These are phyloP conservation scores for Botia almorhae DNA, from an alignment of 2,797 vertebrate genomes.

Conservation along the genomic window DNA sequence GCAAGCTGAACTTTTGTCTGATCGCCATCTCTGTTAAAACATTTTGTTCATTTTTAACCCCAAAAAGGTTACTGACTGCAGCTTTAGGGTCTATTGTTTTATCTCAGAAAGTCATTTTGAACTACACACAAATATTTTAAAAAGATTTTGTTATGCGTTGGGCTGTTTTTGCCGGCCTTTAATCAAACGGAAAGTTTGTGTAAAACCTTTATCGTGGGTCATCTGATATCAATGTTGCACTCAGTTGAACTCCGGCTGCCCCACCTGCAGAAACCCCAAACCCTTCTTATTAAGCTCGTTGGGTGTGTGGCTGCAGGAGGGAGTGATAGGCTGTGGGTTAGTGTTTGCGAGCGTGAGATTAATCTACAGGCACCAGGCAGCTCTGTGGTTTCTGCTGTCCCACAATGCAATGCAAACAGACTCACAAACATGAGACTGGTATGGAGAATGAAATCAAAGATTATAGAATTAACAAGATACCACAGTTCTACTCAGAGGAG, in stretches of 20 bases:
- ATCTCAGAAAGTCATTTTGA: not conserved
- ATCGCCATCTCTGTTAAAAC: too few relatives aligned
- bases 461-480: too few relatives aligned
- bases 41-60: too few relatives aligned
- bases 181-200: not conserved
- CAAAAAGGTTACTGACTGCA: too few relatives aligned
- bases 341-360: slow-evolving; percentile 51
- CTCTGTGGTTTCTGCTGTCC: slow-evolving; percentile 48
- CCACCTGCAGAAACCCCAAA: slow-evolving; percentile 51
- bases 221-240: not conserved
- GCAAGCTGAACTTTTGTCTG: too few relatives aligned
- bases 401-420: slow-evolving; percentile 30
- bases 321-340: slow-evolving; percentile 62
- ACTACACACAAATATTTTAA: not conserved
- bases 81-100: not conserved
- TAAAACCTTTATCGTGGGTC: not conserved
- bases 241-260: not conserved
- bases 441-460: not conserved
- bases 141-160: not conserved
- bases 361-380: slow-evolving; percentile 60
- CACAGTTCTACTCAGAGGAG: too few relatives aligned
- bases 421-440: slow-evolving; percentile 11
- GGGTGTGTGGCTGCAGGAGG: slow-evolving; percentile 62
- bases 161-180: not conserved
- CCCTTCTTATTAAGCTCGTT: slow-evolving; percentile 1